Percentiles rank a stretch among this genome's conserved stretches.
These are phyloP conservation scores for Muntiacus muntjak DNA, from an alignment of 2,113 vertebrate genomes.

Conservation along the genomic window DNA sequence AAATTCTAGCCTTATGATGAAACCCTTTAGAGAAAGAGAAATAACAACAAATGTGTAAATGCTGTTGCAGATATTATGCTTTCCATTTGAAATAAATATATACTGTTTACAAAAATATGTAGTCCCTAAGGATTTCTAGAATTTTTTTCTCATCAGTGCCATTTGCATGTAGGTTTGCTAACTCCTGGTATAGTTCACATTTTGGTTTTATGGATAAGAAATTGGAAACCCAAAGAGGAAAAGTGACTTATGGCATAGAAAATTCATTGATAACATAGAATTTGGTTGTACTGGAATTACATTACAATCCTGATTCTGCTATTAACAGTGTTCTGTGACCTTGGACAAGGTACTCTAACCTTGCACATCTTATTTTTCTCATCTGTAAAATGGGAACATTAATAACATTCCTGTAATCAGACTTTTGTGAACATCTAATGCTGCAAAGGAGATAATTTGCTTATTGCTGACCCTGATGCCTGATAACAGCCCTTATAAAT, in stretches of 20 bases:
- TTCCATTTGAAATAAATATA: background rate
- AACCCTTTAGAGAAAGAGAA: background rate
- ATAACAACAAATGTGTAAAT: background rate
- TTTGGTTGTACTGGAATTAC: background rate
- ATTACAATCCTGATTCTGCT: background rate
- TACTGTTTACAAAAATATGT: background rate
- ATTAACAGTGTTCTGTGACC: background rate
- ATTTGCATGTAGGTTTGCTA: background rate
- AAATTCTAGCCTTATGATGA: background rate
- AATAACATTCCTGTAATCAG: background rate
- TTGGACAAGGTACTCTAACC: background rate
- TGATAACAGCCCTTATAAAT: background rate
- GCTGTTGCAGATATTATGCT: background rate
- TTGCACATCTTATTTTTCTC: background rate
- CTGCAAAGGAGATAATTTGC: background rate
- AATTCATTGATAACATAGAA: background rate
- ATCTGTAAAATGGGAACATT: background rate
- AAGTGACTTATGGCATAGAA: background rate
- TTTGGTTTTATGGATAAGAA: slow-evolving; percentile 12
- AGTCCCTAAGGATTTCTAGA: background rate
- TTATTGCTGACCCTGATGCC: background rate
- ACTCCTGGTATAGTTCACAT: background rate
- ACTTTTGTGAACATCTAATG: background rate
- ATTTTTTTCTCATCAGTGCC: background rate
- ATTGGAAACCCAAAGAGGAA: background rate